Percentiles rank a stretch among this genome's conserved stretches.
Evolutionary conservation across 2,797 vertebrate genomes (phyloP).

Genomic region (Pogonophryne albipinna): DNA sequence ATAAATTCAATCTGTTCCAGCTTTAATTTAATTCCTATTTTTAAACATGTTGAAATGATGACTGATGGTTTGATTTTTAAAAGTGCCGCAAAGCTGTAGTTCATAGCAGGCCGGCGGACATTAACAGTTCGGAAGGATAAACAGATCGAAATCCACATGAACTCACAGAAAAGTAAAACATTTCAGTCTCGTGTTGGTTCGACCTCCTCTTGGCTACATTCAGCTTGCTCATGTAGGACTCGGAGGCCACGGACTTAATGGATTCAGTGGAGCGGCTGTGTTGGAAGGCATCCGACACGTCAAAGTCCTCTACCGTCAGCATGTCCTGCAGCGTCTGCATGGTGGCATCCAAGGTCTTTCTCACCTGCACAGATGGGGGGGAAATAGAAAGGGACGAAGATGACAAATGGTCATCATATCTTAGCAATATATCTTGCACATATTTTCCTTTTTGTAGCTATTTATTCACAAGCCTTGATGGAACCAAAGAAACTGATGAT

Average conservation of each 20-base stretch:
- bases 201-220: constrained; percentile 95
- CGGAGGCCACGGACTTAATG: constrained; percentile 93
- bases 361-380: constrained; percentile 85
- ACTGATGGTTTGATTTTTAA: constrained; percentile 39
- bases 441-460: constrained; percentile 4
- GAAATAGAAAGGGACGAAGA: constrained; percentile 4
- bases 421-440: not conserved
- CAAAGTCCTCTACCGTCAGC: constrained; percentile 98
- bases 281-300: constrained; percentile 98
- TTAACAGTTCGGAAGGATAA: not conserved
- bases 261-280: constrained; percentile 99
- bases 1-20: constrained; percentile 44
- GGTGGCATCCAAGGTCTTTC: constrained; percentile 98
- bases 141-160: not conserved
- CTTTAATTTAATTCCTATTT: constrained; percentile 45
- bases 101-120: not conserved
- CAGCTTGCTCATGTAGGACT: constrained; percentile 98
- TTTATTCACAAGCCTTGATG: constrained; percentile 5
- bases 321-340: constrained; percentile 99
- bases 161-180: constrained; percentile 98
- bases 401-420: constrained; percentile 38
- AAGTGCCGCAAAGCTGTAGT: not conserved
- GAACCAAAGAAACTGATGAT: constrained; percentile 19
- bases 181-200: constrained; percentile 98
- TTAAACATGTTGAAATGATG: constrained; percentile 11